A percentile compares a stretch with the other conserved stretches of the same genome.
These are phyloP conservation scores for Ctenopoma multispine DNA, from an alignment of 2,797 vertebrate genomes.

Conservation along the genomic window DNA sequence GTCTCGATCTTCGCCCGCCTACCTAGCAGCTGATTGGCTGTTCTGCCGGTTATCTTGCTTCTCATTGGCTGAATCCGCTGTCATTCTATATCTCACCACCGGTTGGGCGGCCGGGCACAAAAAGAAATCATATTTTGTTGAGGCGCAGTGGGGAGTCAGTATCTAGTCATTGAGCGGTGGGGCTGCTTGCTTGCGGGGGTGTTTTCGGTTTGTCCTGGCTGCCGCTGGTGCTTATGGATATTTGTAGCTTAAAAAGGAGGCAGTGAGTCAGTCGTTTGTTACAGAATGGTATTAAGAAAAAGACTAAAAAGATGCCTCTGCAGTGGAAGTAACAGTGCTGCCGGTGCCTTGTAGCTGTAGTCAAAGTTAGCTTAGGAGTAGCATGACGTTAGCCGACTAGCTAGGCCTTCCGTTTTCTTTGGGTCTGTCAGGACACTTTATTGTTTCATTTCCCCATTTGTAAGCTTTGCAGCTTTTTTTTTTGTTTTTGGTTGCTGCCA, in stretches of 20 bases:
- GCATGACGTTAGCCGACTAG: constrained; percentile 53
- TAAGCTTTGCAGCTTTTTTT: background rate
- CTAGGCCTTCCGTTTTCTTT: constrained; percentile 45
- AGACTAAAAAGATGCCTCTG: constrained; percentile 74
- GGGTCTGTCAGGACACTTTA: constrained; percentile 29
- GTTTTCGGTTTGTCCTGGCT: constrained; percentile 21
- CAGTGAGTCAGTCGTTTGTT: constrained; percentile 27
- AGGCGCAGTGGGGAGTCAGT: constrained; percentile 9
- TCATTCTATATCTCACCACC: constrained; percentile 42
- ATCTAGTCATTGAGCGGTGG: background rate
- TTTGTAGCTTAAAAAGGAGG: constrained; percentile 11
- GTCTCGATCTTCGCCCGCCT: background rate
- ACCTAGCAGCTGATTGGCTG: constrained; percentile 61
- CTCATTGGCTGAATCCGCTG: constrained; percentile 62
- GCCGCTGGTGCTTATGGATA: constrained; percentile 43
- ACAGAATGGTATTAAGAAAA: constrained; percentile 76
- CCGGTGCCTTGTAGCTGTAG: constrained; percentile 60
- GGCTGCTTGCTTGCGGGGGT: constrained; percentile 14
- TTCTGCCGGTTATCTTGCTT: fast-evolving
- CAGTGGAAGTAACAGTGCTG: constrained; percentile 27
- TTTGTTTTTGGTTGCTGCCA: constrained; percentile 7
- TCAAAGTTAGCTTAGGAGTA: constrained; percentile 51
- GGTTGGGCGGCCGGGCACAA: background rate
- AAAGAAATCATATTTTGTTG: background rate
- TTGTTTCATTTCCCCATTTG: constrained; percentile 25